Conservation (phyloP, 2,888 invertebrate genomes). For the Serripes groenlandicus region DNA sequence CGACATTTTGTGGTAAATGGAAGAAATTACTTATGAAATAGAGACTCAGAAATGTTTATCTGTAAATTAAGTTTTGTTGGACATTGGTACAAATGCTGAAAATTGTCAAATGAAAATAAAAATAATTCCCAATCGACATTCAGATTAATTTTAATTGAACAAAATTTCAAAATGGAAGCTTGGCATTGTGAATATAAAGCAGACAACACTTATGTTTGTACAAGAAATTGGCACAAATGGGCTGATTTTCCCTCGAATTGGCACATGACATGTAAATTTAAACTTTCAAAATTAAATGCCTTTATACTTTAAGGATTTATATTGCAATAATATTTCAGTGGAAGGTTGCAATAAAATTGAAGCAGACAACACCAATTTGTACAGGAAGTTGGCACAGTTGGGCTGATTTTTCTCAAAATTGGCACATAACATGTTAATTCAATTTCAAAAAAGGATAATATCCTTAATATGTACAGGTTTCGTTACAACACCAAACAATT, state of each 20-base stretch:
- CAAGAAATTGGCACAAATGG: neutral
- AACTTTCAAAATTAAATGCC: neutral
- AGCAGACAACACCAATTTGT: conserved; percentile 10
- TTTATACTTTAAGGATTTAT: neutral
- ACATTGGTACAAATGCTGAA: too few relatives aligned
- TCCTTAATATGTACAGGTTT: too few relatives aligned
- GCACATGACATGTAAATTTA: neutral
- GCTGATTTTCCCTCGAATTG: neutral
- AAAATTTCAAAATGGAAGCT: too few relatives aligned
- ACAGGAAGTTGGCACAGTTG: conserved; percentile 5
- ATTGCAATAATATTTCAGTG: neutral
- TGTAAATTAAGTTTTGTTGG: too few relatives aligned
- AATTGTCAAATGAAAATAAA: too few relatives aligned
- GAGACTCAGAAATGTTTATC: too few relatives aligned
- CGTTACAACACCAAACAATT: neutral
- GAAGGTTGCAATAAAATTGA: too few relatives aligned
- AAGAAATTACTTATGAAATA: too few relatives aligned
- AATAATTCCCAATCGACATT: too few relatives aligned
- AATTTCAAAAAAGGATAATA: neutral
- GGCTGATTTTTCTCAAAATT: neutral
- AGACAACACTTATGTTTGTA: neutral
- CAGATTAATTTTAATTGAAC: too few relatives aligned
- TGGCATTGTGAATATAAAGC: too few relatives aligned
- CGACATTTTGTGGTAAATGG: too few relatives aligned
- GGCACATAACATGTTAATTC: neutral